These are phyloP conservation scores for Centrocercus urophasianus DNA, from an alignment of 2,113 vertebrate species.

Conservation along the genomic window DNA sequence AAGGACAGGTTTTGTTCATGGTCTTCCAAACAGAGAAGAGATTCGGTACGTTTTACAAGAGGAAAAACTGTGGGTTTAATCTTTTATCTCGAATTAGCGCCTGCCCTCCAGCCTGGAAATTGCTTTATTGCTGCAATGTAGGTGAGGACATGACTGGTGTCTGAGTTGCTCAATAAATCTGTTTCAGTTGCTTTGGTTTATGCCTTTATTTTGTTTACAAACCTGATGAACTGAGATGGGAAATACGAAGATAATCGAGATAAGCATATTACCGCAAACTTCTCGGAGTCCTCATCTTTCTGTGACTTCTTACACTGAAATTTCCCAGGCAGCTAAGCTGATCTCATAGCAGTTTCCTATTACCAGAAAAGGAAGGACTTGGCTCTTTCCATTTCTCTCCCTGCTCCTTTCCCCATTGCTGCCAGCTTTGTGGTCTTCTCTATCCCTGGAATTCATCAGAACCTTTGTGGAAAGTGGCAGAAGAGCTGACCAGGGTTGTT, in stretches of 20 bases:
- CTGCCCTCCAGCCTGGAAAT: not conserved
- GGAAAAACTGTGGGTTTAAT: not conserved
- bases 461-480: not conserved
- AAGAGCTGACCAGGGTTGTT: not conserved
- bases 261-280: not conserved
- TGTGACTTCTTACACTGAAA: not conserved
- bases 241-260: not conserved
- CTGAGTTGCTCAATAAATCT: not conserved
- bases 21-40: not conserved
- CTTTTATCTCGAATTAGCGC: not conserved
- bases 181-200: not conserved
- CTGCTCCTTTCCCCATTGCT: not conserved
- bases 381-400: not conserved
- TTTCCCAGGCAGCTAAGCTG: not conserved
- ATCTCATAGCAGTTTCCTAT: not conserved
- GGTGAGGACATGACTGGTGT: not conserved
- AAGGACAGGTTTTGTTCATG: not conserved
- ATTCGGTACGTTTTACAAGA: not conserved
- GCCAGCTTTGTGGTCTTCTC: not conserved
- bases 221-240: not conserved
- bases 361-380: not conserved
- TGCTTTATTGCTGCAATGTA: not conserved
- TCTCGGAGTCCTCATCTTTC: not conserved
- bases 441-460: not conserved
- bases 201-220: not conserved